Evolutionary conservation across 2,113 vertebrate genomes (phyloP), one percentile per base, ranked within the genome.

Genomic region (Hemichromis elongatus): DNA sequence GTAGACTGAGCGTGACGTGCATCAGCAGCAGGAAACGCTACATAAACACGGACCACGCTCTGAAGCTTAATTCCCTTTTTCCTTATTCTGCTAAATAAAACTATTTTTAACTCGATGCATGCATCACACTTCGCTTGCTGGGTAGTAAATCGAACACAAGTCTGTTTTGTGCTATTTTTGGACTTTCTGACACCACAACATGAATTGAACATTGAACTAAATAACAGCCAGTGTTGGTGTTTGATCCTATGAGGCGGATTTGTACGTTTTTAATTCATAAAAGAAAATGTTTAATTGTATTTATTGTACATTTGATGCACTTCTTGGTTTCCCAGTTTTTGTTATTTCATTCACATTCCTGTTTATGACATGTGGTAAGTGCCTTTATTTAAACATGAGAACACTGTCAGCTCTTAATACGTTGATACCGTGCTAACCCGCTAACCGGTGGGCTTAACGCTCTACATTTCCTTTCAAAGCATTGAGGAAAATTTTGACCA

Each of bases 1-100:
- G 96, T 99, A 85, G 98, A 99, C 70, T 97, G 88, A 96, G 24
- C 77, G 7, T 3, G 30, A 19, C 8, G 4, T 0, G 16, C 12
- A 28, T 53, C 45, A 37, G 26, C 45, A 37, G 26, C 59, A 73
- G 57, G 54, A 57, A 93, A 66, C 18, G 13, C 61, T 59, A 81
- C 4, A 42, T 10, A 42, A 42, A 21, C 59, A 52, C 2, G 82
- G 81, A 86, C 84, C 70, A 88, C 81, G 42, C 30, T 10, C 28
- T 86, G 24, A 79, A 86, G 63, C 81, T 75, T 79, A n/a, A 47
- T 10, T 19, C 26, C 26, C 1, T 47, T 79, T 61, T 80, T 79
- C 13, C 37, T 83, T 52, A 7, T 53, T 4, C 42, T 68, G 6
- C 63, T 66, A 5, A 11, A 35, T 1, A 66, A 68, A 40, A 35